phyloP scores from a whole-genome alignment of 2,113 vertebrate genomes.

The Sceloporus undulatus region DNA sequence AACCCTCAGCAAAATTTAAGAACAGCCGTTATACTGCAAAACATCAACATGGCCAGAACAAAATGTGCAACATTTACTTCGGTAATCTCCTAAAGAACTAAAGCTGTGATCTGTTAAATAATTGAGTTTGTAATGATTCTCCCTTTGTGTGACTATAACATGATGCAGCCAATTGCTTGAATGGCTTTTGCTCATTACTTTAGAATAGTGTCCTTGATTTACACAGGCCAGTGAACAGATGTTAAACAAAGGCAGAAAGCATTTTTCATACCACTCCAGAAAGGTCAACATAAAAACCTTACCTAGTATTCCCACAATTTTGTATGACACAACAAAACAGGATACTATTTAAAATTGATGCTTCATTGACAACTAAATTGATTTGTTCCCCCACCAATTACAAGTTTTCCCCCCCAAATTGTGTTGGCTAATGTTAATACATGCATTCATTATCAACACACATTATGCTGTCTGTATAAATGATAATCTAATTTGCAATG shows the following conservation, averaged over 20 bases:
- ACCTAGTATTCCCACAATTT: constrained; percentile 16
- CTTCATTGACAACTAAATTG: constrained; percentile 30
- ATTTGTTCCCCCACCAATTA: constrained; percentile 23
- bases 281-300: constrained; percentile 17
- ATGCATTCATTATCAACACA: constrained; percentile 11
- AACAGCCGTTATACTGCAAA: neutral
- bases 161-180: constrained; percentile 22
- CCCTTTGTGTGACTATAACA: constrained; percentile 27
- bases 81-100: neutral
- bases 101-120: constrained; percentile 1
- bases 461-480: neutral
- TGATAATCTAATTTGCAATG: constrained; percentile 22
- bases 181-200: neutral
- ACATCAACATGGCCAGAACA: neutral
- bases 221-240: neutral
- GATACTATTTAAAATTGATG: constrained; percentile 34
- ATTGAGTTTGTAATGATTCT: neutral
- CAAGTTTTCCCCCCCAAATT: constrained; percentile 14
- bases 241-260: neutral
- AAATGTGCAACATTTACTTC: constrained; percentile 1
- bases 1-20: neutral
- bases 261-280: constrained; percentile 40
- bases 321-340: constrained; percentile 29
- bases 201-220: neutral
- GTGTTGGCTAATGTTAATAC: constrained; percentile 4